Percentiles rank a stretch among this genome's conserved stretches.
phyloP scores from a whole-genome alignment of 2,113 vertebrate genomes.

The Chaetodon trifascialis region DNA sequence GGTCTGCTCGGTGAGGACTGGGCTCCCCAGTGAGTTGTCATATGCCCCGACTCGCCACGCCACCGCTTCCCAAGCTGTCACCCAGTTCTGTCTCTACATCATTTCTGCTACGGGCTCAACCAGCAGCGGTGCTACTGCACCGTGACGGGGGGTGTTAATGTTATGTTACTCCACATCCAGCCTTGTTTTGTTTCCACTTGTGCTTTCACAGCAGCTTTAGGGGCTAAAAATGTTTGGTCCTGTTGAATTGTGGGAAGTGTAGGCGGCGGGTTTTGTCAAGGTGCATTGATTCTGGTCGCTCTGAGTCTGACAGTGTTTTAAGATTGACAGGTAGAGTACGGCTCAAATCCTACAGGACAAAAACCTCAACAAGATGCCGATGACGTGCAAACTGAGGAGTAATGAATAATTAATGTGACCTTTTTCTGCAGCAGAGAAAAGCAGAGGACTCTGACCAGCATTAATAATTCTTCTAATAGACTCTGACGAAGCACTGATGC shows the following conservation, averaged over 20 bases:
- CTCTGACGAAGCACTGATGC: constrained; percentile 36
- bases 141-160: too few species aligned
- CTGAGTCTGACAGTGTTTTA: too few species aligned
- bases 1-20: constrained; percentile 12
- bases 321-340: too few species aligned
- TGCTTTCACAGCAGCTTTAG: background rate
- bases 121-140: background rate
- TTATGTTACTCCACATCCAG: too few species aligned
- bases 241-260: background rate
- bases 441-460: constrained; percentile 29
- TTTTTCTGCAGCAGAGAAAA: constrained; percentile 13
- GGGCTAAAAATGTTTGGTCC: background rate
- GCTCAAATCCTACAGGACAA: background rate
- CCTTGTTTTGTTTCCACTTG: background rate
- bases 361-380: constrained; percentile 3
- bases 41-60: constrained; percentile 13
- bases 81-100: constrained; percentile 8
- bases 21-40: constrained; percentile 39
- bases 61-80: constrained; percentile 28
- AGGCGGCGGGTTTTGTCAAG: background rate
- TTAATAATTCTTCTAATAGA: constrained; percentile 7
- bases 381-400: constrained; percentile 9
- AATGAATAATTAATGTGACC: constrained; percentile 55
- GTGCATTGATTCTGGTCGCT: too few species aligned
- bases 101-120: background rate